Percentiles rank a stretch among this genome's conserved stretches.
Conservation (phyloP, 1,140 invertebrate genomes). For the Bombus soroeensis region DNA sequence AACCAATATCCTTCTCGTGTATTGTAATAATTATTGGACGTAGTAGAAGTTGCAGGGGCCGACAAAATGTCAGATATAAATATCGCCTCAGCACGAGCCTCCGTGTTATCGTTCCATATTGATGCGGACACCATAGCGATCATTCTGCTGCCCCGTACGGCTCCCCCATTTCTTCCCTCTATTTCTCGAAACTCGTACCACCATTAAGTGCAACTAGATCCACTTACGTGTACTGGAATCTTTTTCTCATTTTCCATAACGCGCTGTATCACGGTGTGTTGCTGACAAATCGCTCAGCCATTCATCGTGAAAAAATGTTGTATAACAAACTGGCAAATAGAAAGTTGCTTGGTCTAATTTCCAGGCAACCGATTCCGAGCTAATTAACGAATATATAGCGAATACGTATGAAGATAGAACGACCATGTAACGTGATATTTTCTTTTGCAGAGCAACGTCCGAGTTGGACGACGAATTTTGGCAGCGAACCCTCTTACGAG, state of each 20-base stretch:
- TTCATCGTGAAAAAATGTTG: neutral
- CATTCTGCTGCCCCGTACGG: slow-evolving; percentile 35
- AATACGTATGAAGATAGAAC: too few relatives aligned
- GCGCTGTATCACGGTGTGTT: neutral
- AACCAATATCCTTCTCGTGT: neutral
- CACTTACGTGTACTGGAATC: neutral
- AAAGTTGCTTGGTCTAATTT: neutral
- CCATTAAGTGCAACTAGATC: slow-evolving; percentile 50
- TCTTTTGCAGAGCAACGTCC: neutral
- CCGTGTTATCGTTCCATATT: slow-evolving; percentile 52
- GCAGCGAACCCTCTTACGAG: neutral
- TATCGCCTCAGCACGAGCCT: slow-evolving; percentile 36
- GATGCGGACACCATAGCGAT: slow-evolving; percentile 61
- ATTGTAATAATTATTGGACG: slow-evolving; percentile 26
- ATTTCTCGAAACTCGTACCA: slow-evolving; percentile 46
- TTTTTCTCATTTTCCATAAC: neutral
- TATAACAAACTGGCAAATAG: neutral
- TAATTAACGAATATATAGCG: neutral
- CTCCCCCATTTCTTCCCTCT: slow-evolving; percentile 45
- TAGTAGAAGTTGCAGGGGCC: slow-evolving; percentile 6
- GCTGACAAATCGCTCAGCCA: slow-evolving; percentile 9
- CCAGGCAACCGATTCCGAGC: neutral
- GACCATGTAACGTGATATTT: neutral
- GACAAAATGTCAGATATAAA: slow-evolving; percentile 44
- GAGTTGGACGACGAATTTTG: neutral